Percentiles rank a stretch among this genome's conserved stretches.
These are phyloP conservation scores for Clarias platycephalus DNA, from an alignment of 2,797 vertebrate genomes.

Conservation along the genomic window DNA sequence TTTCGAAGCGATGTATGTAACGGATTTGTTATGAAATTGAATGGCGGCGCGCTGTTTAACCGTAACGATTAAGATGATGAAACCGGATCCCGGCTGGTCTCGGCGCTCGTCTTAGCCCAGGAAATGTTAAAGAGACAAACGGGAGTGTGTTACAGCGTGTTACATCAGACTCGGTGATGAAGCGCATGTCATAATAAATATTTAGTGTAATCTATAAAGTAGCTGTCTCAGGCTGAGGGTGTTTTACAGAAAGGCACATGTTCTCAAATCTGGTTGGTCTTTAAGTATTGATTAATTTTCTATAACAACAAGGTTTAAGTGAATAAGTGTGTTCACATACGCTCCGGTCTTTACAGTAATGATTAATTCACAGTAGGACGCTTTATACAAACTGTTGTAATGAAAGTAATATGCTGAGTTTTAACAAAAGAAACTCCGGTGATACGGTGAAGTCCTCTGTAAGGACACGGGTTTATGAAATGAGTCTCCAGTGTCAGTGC, in stretches of 20 bases:
- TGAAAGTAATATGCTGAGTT: not conserved
- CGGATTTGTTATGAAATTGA: not conserved
- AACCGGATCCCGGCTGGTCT: not conserved
- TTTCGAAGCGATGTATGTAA: not conserved
- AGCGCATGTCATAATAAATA: not conserved
- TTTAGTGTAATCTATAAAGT: not conserved
- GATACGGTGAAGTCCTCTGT: not conserved
- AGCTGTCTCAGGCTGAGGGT: not conserved
- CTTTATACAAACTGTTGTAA: not conserved
- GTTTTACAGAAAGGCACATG: not conserved
- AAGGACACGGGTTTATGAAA: not conserved
- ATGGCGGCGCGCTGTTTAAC: not conserved
- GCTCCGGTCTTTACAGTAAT: not conserved
- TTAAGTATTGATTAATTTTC: not conserved
- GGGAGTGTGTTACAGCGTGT: not conserved
- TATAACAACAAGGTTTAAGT: not conserved
- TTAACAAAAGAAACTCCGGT: not conserved
- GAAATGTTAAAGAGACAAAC: not conserved
- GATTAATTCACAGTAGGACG: not conserved
- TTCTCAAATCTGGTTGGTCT: not conserved
- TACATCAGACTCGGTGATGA: conserved; percentile 17
- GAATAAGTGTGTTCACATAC: too few species aligned
- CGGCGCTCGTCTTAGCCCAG: not conserved
- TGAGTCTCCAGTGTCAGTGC: not conserved
- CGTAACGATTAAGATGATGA: not conserved